Conservation (phyloP, 2,797 vertebrate genomes). For the Smutsia gigantea region DNA sequence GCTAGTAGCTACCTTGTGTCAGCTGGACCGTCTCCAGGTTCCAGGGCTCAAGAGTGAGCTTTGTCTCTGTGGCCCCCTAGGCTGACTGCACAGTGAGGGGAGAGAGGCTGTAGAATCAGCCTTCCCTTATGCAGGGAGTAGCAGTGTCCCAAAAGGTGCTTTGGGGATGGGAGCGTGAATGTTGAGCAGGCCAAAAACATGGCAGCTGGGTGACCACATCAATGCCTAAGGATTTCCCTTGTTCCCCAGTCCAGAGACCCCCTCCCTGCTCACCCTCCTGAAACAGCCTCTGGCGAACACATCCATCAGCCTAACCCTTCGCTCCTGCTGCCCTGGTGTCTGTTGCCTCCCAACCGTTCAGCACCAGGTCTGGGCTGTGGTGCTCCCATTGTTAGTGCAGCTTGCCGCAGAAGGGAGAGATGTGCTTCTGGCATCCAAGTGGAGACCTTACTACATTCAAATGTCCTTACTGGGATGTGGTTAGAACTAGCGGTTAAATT, state of each 20-base stretch:
- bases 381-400: neutral
- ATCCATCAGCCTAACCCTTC: accelerated
- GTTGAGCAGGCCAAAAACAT: neutral
- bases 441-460: neutral
- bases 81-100: neutral
- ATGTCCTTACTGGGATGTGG: neutral
- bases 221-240: neutral
- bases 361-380: neutral
- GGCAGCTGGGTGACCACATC: neutral
- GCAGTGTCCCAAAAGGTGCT: neutral
- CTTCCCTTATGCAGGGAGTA: neutral
- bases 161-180: neutral
- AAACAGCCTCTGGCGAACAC: neutral
- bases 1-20: neutral
- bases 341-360: neutral
- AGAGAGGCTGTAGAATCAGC: neutral
- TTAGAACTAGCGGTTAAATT: slow-evolving; percentile 11
- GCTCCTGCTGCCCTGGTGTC: accelerated
- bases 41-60: neutral
- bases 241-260: neutral
- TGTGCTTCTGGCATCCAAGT: neutral
- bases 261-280: neutral
- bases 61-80: neutral
- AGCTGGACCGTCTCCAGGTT: neutral
- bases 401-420: neutral